Conservation (phyloP, 2,888 invertebrate species). For the Chrysina gloriosa region DNA sequence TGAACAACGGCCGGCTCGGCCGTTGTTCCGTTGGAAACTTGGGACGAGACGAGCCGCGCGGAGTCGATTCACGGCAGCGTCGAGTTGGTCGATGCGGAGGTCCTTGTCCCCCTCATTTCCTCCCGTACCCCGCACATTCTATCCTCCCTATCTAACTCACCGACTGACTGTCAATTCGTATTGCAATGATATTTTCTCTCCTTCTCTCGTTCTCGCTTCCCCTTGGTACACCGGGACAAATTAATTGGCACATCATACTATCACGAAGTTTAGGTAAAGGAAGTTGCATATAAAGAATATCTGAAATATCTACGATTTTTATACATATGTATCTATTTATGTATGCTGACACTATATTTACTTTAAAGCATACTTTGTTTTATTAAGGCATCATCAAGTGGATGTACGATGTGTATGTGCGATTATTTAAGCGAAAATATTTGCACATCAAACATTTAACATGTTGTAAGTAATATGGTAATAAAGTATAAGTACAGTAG, state of each 20-base stretch:
- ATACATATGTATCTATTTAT: constrained; percentile 9
- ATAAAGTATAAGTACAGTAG: no score
- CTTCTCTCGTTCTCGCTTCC: neutral
- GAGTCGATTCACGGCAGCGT: constrained; percentile 51
- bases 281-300: constrained; percentile 28
- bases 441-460: neutral
- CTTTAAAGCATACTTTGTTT: constrained; percentile 3
- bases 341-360: constrained; percentile 8
- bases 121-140: constrained; percentile 32
- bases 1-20: constrained; percentile 61
- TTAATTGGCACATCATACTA: constrained; percentile 35
- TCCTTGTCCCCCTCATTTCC: constrained; percentile 46
- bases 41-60: constrained; percentile 43
- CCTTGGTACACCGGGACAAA: constrained; percentile 22
- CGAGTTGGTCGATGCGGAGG: constrained; percentile 53
- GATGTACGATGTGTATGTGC: neutral
- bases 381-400: neutral
- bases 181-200: constrained; percentile 14
- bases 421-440: constrained; percentile 1
- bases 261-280: constrained; percentile 17
- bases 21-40: constrained; percentile 60
- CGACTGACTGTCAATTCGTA: constrained; percentile 53
- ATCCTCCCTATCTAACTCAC: constrained; percentile 41
- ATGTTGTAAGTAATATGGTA: neutral
- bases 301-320: constrained; percentile 7